phyloP scores from a whole-genome alignment of 2,888 invertebrate species.

The Ditylenchus weischeri region DNA sequence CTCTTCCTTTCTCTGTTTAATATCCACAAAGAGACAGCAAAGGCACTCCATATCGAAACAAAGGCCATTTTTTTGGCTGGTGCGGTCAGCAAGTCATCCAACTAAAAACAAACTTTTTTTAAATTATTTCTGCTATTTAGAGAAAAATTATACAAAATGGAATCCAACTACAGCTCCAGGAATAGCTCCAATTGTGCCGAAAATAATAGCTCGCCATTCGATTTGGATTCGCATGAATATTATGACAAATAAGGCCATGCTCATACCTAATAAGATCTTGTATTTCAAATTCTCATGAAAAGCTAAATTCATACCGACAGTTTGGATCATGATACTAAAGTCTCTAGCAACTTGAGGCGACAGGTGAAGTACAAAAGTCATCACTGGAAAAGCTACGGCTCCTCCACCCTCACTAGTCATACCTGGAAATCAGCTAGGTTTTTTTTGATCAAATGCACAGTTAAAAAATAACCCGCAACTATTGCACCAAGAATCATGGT shows the following conservation, averaged over 20 bases:
- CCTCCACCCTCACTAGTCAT: constrained; percentile 56
- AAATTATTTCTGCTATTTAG: neutral
- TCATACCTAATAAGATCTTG: constrained; percentile 58
- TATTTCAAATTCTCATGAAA: constrained; percentile 10
- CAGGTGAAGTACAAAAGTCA: constrained; percentile 52
- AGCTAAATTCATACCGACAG: constrained; percentile 35
- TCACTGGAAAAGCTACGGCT: constrained; percentile 55
- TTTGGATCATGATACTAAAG: constrained; percentile 53
- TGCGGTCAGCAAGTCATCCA: constrained; percentile 51
- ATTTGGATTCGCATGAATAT: constrained; percentile 55
- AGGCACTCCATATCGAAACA: constrained; percentile 58
- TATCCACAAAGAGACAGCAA: constrained; percentile 57
- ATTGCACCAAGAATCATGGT: constrained; percentile 58
- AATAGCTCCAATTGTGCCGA: constrained; percentile 51
- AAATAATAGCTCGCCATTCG: constrained; percentile 51
- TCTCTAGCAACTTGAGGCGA: constrained; percentile 48
- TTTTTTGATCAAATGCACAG: too few species aligned
- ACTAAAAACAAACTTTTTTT: constrained; percentile 16
- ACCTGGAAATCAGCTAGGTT: constrained; percentile 28
- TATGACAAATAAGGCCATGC: constrained; percentile 54
- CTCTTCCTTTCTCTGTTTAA: constrained; percentile 54
- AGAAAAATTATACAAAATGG: constrained; percentile 34
- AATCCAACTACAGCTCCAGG: constrained; percentile 57
- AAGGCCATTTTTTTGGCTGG: constrained; percentile 58
- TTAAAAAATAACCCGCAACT: constrained; percentile 37